Conservation (phyloP, 2,888 invertebrate genomes). For the Thymelicus lineola region DNA sequence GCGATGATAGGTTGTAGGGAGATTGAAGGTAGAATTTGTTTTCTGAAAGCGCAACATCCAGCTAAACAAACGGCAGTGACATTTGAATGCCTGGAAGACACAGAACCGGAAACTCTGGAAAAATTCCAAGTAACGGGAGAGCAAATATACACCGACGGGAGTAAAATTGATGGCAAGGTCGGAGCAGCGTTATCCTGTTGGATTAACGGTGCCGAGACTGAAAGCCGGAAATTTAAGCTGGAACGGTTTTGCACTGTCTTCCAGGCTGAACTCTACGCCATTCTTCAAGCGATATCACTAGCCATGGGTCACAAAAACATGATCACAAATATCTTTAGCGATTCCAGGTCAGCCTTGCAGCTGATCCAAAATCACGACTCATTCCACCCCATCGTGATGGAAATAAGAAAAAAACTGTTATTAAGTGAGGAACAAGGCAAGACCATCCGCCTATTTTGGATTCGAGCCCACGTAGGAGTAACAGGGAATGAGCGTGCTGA, state of each 20-base stretch:
- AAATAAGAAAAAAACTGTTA: not conserved
- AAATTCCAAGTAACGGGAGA: not conserved
- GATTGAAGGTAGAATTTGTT: not conserved
- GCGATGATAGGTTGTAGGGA: not conserved
- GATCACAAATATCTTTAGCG: not conserved
- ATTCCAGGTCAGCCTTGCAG: conserved; percentile 7
- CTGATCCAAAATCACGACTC: not conserved
- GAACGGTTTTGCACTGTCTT: conserved; percentile 5
- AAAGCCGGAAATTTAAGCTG: not conserved
- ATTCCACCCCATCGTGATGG: not conserved
- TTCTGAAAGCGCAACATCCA: not conserved
- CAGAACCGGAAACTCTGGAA: not conserved
- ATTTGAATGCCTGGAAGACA: not conserved
- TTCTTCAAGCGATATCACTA: not conserved
- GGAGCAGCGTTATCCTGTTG: conserved; percentile 4
- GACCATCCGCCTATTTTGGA: not conserved
- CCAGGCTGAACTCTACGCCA: conserved; percentile 9
- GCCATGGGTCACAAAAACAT: not conserved
- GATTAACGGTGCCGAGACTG: not conserved
- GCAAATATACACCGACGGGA: conserved; percentile 10
- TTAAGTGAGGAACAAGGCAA: not conserved
- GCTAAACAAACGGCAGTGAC: not conserved
- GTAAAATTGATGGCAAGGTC: conserved; percentile 11
- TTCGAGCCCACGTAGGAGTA: not conserved
- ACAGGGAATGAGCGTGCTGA: conserved; percentile 14